Evolutionary conservation across 2,888 invertebrate species (phyloP), one percentile per base, ranked within the genome.

Genomic region (Athalia circularis): DNA sequence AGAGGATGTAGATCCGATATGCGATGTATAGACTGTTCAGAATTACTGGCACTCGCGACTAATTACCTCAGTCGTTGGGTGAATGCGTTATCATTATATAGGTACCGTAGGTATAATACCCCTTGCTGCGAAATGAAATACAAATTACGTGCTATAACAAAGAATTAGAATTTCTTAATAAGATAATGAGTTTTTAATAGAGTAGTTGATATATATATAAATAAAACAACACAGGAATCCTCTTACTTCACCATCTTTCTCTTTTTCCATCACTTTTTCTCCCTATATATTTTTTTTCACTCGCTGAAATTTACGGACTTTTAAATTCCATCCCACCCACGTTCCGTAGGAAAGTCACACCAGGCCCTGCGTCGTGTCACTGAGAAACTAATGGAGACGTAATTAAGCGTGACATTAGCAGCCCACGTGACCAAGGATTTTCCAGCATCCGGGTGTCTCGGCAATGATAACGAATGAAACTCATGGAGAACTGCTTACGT

Each of bases 401-500:
- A 59, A 72, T 72, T 72, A 59, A 59, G 59, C 47, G 52, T 47
- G 47, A 9, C 59, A 13, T 3, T 47, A 13, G 8, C 72, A 57
- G 59, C 47, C 29, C 57, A n/a, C 47, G 72, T 47, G 47, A 45
- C 59, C 45, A 72, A 59, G 72, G 59, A 59, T 59, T 72, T 72
- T n/a, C 45, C 45, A 47, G 13, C 59, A 72, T 59, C 72, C 59
- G 57, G 72, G 59, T 59, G 72, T 59, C 72, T 13, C 45, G 57
- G 45, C 47, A 59, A 68, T 68, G 59, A 72, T 72, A 59, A 72
- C 72, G 72, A 72, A 72, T 72, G 9, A 59, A 59, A 59, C 57
- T 59, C n/a, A n/a, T 59, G 70, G 13, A 59, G 11, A 9, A 5
- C 45, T 9, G 52, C 7, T 7, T 54, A 29, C 2, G 29, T 29